Evolutionary conservation across 2,797 vertebrate genomes (phyloP), one percentile per base, ranked within the genome.

Genomic region (Pagetopsis macropterus): DNA sequence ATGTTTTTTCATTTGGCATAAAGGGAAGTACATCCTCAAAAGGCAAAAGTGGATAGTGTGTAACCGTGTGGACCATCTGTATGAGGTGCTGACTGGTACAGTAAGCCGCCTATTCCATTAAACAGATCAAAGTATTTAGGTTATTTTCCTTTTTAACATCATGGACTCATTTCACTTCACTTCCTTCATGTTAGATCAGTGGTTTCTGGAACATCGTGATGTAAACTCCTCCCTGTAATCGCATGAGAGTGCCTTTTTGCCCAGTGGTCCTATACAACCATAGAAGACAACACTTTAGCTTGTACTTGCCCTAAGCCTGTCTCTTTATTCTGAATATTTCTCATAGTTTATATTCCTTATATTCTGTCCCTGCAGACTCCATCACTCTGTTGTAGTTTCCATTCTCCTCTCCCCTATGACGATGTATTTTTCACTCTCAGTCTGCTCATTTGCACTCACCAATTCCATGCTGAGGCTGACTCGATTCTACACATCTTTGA

Each of bases 401-500:
- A 45, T 45, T 16, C 15, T 55, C 50, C 51, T 31, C 23, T 59
- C 65, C 3, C 37, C 76, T 1, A 48, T 61, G 45, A 57, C 67
- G 23, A 78, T 61, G 40, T 61, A 17, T 3, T 31, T 65, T n/a
- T 56, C 66, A 65, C 33, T 65, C 52, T 65, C 44, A 49, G 55
- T 71, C 12, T 43, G 45, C 37, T 58, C 31, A 48, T n/a, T 21
- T 63, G 49, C 58, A 40, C 75, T 41, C 31, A 68, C 52, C 68
- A 43, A 49, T 75, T 44, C 9, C 45, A 16, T 59, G 49, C 19
- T 56, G 9, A 3, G 14, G 16, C 15, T 45, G 64, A 23, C 21
- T n/a, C 27, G 58, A 70, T 44, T 70, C 54, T 56, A 9, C 16
- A 46, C 65, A 76, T 69, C 31, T 76, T 72, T 19, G 48, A 23